These are phyloP conservation scores for Zapus hudsonius DNA, from an alignment of 2,113 vertebrate genomes.

Conservation along the genomic window DNA sequence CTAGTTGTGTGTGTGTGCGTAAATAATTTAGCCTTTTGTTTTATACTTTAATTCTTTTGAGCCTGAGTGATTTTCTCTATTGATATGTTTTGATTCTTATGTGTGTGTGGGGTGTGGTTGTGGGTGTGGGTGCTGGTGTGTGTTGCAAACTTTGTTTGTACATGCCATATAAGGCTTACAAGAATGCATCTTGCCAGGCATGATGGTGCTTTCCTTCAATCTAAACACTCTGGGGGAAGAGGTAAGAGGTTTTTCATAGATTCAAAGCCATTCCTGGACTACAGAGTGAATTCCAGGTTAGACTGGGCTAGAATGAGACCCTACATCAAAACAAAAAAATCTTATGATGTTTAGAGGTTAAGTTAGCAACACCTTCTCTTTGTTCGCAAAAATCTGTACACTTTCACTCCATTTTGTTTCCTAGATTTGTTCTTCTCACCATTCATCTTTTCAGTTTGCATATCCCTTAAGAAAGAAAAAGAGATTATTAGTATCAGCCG, in stretches of 20 bases:
- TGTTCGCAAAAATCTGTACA: not conserved
- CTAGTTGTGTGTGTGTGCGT: not conserved
- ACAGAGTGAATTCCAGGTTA: too few relatives aligned
- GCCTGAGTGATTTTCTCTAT: not conserved
- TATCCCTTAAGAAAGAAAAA: not conserved
- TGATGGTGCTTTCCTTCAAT: too few relatives aligned
- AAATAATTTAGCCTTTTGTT: not conserved
- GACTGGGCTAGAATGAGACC: too few relatives aligned
- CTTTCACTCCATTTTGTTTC: not conserved
- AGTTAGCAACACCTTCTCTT: too few relatives aligned
- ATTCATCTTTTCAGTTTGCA: not conserved
- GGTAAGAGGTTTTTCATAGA: too few relatives aligned
- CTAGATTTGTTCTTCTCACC: not conserved
- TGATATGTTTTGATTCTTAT: not conserved
- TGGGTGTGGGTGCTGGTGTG: not conserved
- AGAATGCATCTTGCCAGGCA: not conserved
- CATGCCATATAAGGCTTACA: not conserved
- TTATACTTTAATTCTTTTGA: not conserved
- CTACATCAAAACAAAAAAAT: too few relatives aligned
- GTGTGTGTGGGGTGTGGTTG: not conserved
- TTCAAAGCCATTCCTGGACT: too few relatives aligned
- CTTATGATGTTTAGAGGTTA: too few relatives aligned
- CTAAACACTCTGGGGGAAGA: too few relatives aligned
- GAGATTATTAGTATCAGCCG: not conserved
- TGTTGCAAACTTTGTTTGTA: too few relatives aligned